phyloP scores from a whole-genome alignment of 2,797 vertebrate genomes.

The Rhabdophis nuchalis region DNA sequence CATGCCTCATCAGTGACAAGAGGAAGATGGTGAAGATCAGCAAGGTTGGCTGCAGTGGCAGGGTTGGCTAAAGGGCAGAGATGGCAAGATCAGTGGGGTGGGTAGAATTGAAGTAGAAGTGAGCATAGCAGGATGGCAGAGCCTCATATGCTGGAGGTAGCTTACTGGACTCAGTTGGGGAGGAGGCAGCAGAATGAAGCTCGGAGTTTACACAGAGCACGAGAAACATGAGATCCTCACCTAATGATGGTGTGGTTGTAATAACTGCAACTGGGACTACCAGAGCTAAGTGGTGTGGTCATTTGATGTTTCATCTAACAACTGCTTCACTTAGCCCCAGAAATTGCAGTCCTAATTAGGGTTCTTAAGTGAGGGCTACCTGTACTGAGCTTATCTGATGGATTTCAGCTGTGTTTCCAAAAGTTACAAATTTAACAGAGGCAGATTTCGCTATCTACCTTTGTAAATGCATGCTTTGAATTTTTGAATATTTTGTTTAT shows the following conservation, averaged over 20 bases:
- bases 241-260: not conserved
- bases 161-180: not conserved
- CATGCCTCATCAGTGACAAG: not conserved
- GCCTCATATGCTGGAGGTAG: not conserved
- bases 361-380: not conserved
- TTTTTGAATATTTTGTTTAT: constrained; percentile 22
- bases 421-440: not conserved
- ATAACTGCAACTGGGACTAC: not conserved
- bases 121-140: not conserved
- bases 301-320: not conserved
- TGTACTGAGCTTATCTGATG: not conserved
- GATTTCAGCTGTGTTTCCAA: not conserved
- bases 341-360: not conserved
- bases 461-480: not conserved
- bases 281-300: not conserved
- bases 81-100: not conserved
- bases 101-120: not conserved
- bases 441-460: not conserved
- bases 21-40: not conserved
- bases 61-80: not conserved
- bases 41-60: not conserved
- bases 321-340: not conserved
- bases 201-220: not conserved
- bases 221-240: not conserved
- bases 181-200: not conserved